These are phyloP conservation scores for Zonitis immaculata DNA, from an alignment of 2,888 invertebrate species.

Conservation along the genomic window DNA sequence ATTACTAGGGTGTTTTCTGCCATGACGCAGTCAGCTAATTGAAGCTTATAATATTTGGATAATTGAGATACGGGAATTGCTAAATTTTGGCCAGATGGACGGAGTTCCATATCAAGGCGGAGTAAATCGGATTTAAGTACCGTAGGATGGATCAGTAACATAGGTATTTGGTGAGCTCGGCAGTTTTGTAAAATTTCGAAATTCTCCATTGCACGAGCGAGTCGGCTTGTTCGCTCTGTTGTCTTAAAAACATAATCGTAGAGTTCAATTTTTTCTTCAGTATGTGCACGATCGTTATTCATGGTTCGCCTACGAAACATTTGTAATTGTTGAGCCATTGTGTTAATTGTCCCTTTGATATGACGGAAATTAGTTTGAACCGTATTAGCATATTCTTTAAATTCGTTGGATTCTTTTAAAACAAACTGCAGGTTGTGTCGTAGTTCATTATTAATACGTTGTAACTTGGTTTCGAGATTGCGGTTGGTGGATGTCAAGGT, in stretches of 20 bases:
- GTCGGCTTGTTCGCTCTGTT: too few relatives aligned
- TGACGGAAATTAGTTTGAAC: neutral
- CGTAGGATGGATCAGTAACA: too few relatives aligned
- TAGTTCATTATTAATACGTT: neutral
- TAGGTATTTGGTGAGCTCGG: too few relatives aligned
- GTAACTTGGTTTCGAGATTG: neutral
- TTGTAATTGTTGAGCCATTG: too few relatives aligned
- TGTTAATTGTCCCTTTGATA: too few relatives aligned
- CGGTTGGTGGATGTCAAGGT: neutral
- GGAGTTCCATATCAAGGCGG: conserved; percentile 2
- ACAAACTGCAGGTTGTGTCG: neutral
- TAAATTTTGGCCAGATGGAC: conserved; percentile 4
- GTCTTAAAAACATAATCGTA: too few relatives aligned
- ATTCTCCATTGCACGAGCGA: too few relatives aligned
- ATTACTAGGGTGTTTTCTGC: conserved; percentile 1
- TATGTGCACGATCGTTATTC: too few relatives aligned
- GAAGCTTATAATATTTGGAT: neutral
- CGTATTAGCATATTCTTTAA: neutral
- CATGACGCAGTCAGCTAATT: conserved; percentile 10
- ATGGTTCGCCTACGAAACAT: too few relatives aligned
- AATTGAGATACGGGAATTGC: conserved; percentile 18
- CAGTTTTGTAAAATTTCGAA: too few relatives aligned
- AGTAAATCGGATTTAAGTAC: conserved; percentile 14
- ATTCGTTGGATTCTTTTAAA: neutral
- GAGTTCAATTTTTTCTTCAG: too few relatives aligned